Evolutionary conservation across 1,140 invertebrate genomes (phyloP), one percentile per base, ranked within the genome.

Genomic region (Lordiphosa collinella): DNA sequence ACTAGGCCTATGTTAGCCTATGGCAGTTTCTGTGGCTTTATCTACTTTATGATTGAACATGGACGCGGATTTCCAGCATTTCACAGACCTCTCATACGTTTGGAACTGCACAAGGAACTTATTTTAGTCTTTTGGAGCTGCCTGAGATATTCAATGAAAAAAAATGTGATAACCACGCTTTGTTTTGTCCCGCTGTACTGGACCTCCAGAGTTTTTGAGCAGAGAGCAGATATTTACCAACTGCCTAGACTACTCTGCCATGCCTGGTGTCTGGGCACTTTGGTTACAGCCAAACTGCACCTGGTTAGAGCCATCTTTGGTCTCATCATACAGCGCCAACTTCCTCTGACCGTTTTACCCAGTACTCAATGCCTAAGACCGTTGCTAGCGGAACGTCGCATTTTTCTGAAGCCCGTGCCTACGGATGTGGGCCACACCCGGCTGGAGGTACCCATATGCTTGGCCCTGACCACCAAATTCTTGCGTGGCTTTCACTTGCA

Each of bases 401-500:
- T 36, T 10, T n/a, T 16, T n/a, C 10, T 41, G 40, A n/a, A 12
- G 3, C 22, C 31, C 0, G 1, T 34, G 9, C 4, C 10, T 0
- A 2, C 8, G 3, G 6, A 8, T 0, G 7, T 10, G 31, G 22
- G 11, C 7, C 3, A 29, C 3, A 14, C 6, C 5, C 25, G 8
- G 2, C 11, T 48, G 3, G 11, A 46, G 10, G 3, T 68, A 4
- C 36, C 64, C 8, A n/a, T 54, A 1, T 9, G 12, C 10, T 25
- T 29, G 16, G 55, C 55, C 1, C 22, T 78, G 36, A 18, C 49
- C 9, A 32, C 18, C 3, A 7, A 7, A 2, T 29, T 14, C 10
- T 13, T 70, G 0, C 38, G 51, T 13, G 73, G 73, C 0, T 71
- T 76, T 31, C 43, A 52, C 3, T n/a, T 68, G 18, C 58, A 64